phyloP scores from a whole-genome alignment of 1,140 invertebrate genomes.

The Drosophila setifemur region DNA sequence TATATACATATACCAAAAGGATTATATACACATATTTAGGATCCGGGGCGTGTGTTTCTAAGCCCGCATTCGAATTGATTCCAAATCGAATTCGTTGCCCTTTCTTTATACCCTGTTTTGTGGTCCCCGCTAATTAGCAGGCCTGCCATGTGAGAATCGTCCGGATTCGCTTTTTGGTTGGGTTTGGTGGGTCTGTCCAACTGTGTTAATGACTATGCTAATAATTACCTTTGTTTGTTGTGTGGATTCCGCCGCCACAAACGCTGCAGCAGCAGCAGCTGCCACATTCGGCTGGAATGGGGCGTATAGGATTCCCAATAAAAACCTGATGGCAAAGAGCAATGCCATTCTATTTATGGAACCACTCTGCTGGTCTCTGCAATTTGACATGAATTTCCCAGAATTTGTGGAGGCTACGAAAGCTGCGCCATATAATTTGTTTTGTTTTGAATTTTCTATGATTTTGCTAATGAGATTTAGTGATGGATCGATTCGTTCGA shows the following conservation, averaged over 20 bases:
- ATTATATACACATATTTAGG: slow-evolving; percentile 11
- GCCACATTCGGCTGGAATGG: not conserved
- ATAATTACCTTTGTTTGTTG: slow-evolving; percentile 61
- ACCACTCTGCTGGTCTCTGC: not conserved
- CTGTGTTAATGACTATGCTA: slow-evolving; percentile 60
- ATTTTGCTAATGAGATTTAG: not conserved
- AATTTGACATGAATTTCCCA: not conserved
- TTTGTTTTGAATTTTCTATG: not conserved
- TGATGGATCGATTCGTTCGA: not conserved
- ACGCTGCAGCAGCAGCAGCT: slow-evolving; percentile 11
- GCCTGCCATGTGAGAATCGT: slow-evolving; percentile 20
- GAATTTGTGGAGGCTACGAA: slow-evolving; percentile 7
- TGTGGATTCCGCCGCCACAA: slow-evolving; percentile 8
- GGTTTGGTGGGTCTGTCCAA: not conserved
- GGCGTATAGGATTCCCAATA: slow-evolving; percentile 34
- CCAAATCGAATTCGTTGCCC: slow-evolving; percentile 15
- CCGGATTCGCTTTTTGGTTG: slow-evolving; percentile 4
- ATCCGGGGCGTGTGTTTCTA: slow-evolving; percentile 1
- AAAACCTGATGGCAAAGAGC: slow-evolving; percentile 14
- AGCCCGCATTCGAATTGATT: slow-evolving; percentile 43
- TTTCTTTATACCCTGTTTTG: not conserved
- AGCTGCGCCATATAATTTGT: not conserved
- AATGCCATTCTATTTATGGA: slow-evolving; percentile 17
- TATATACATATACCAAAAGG: slow-evolving; percentile 7
- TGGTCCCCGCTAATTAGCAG: slow-evolving; percentile 54